These are phyloP conservation scores for Falco berigora DNA, from an alignment of 2,797 vertebrate genomes.

Conservation along the genomic window DNA sequence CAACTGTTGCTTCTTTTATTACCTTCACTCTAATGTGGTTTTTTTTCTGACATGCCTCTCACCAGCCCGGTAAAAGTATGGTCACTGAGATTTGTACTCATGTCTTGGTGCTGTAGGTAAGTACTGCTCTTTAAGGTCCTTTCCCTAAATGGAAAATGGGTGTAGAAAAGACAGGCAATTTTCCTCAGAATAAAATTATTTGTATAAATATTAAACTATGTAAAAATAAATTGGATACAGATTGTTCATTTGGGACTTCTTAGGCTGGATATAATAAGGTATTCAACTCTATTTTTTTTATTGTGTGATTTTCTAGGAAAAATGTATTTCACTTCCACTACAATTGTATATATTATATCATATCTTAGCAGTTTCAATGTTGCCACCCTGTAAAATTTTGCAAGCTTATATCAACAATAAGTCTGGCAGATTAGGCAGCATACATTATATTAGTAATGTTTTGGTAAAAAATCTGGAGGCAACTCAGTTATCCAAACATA, in stretches of 20 bases:
- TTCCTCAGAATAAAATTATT: background rate
- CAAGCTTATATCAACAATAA: background rate
- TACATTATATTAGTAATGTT: background rate
- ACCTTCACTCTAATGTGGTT: background rate
- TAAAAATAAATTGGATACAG: background rate
- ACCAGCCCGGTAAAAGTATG: background rate
- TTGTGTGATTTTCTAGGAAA: background rate
- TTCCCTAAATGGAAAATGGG: background rate
- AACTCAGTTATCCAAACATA: background rate
- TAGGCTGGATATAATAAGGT: background rate
- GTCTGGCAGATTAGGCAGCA: background rate
- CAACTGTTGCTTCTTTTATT: background rate
- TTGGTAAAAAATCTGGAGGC: background rate
- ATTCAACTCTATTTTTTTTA: background rate
- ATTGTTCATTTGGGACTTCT: background rate
- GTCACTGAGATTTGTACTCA: no score
- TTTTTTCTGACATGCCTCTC: background rate
- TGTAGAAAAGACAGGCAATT: background rate
- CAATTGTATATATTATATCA: background rate
- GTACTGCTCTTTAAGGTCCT: background rate
- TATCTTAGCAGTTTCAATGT: background rate
- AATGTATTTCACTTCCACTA: background rate
- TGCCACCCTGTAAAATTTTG: background rate
- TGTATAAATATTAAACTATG: background rate
- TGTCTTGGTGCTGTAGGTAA: background rate